These are phyloP conservation scores for Pseudochaenichthys georgianus DNA, from an alignment of 2,797 vertebrate genomes.

Conservation along the genomic window DNA sequence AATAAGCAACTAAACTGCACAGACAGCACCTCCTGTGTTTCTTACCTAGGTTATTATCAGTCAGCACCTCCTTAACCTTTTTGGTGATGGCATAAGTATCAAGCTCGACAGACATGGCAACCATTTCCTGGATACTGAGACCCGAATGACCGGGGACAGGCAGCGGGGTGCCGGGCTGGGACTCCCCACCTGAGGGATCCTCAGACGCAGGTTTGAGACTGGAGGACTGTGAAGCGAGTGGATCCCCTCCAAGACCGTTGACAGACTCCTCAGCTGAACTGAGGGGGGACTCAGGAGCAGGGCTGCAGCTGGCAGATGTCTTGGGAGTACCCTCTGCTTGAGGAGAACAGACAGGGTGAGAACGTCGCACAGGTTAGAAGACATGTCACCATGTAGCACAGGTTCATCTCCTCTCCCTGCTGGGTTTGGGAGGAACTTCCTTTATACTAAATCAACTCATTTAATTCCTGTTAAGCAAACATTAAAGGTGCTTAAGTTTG, in stretches of 20 bases:
- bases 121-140: slow-evolving; percentile 95
- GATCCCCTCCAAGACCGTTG: slow-evolving; percentile 91
- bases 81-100: slow-evolving; percentile 97
- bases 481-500: slow-evolving; percentile 80
- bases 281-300: slow-evolving; percentile 94
- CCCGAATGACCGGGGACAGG: slow-evolving; percentile 85
- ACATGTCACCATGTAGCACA: slow-evolving; percentile 24
- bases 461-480: slow-evolving; percentile 74
- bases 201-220: slow-evolving; percentile 86
- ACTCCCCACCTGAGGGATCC: slow-evolving; percentile 88
- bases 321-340: slow-evolving; percentile 94
- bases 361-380: slow-evolving; percentile 55
- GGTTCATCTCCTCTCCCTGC: slow-evolving; percentile 48
- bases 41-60: slow-evolving; percentile 97
- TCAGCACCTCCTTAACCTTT: slow-evolving; percentile 97
- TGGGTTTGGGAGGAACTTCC: slow-evolving; percentile 64
- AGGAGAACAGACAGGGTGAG: slow-evolving; percentile 51
- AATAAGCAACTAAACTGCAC: slow-evolving; percentile 11
- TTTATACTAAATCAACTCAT: slow-evolving; percentile 68
- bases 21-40: slow-evolving; percentile 19
- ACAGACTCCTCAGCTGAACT: slow-evolving; percentile 94
- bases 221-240: slow-evolving; percentile 87
- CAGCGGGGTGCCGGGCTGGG: slow-evolving; percentile 89
- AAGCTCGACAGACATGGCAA: slow-evolving; percentile 95
- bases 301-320: slow-evolving; percentile 96